Percentiles rank a stretch among this genome's conserved stretches.
phyloP scores from a whole-genome alignment of 2,797 vertebrate genomes.

The Mormyrus hasselquistii region DNA sequence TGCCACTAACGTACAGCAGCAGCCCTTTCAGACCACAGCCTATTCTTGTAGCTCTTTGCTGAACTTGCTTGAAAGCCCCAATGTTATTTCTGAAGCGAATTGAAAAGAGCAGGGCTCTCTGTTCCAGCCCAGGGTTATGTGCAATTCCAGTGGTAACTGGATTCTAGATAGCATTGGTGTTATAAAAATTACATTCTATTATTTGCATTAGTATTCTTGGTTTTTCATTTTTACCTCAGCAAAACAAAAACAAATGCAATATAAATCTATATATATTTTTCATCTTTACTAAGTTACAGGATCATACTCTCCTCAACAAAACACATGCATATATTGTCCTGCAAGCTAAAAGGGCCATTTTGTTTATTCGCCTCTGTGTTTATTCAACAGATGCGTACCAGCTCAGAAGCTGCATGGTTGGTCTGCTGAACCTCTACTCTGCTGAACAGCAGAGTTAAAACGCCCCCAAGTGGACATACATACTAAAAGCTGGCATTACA shows the following conservation, averaged over 20 bases:
- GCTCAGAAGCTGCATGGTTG: not conserved
- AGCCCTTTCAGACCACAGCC: not conserved
- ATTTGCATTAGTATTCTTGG: not conserved
- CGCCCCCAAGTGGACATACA: conserved; percentile 13
- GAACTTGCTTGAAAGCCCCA: not conserved
- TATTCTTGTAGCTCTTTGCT: not conserved
- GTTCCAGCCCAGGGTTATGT: not conserved
- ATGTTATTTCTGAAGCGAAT: not conserved
- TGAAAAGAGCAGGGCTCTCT: not conserved
- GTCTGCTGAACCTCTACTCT: not conserved
- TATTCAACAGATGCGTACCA: not conserved
- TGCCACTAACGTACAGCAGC: not conserved
- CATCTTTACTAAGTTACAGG: not conserved
- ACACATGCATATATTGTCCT: not conserved
- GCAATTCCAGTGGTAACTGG: not conserved
- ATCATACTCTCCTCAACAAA: not conserved
- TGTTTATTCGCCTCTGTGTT: not conserved
- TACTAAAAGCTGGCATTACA: not conserved
- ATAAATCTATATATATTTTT: not conserved
- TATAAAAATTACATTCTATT: not conserved
- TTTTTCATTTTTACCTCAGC: not conserved
- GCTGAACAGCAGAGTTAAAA: conserved; percentile 11
- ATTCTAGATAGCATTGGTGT: not conserved
- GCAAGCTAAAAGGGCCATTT: not conserved
- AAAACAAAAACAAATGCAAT: not conserved